Conservation (phyloP, 2,797 vertebrate genomes). For the Cheirogaleus major region DNA sequence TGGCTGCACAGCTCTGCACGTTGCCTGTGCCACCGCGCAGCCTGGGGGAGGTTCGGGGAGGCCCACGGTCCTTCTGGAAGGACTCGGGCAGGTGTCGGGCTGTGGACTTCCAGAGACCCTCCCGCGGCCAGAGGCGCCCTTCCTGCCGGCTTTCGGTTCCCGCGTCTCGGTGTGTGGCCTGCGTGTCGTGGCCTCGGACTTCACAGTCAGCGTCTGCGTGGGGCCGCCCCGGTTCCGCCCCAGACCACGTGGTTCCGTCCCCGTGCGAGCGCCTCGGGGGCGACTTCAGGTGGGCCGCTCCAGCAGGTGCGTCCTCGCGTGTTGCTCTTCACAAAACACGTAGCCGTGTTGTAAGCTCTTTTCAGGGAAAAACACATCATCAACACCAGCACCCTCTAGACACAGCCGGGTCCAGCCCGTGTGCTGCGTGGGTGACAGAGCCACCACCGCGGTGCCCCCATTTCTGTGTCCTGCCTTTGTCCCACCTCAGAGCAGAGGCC, state of each 20-base stretch:
- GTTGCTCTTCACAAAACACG: not conserved
- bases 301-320: not conserved
- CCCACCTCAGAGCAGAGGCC: no score
- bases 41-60: rapidly evolving
- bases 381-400: no score
- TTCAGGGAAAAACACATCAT: not conserved
- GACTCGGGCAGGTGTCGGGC: not conserved
- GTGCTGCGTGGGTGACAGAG: no score
- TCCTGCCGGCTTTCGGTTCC: not conserved
- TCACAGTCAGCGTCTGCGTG: not conserved
- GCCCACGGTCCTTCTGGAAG: not conserved
- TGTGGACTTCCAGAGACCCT: not conserved
- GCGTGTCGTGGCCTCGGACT: not conserved
- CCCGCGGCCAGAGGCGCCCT: not conserved
- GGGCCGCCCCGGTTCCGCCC: not conserved
- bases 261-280: rapidly evolving
- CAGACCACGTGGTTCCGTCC: not conserved
- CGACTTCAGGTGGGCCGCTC: not conserved
- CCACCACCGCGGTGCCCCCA: no score
- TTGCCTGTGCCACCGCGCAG: rapidly evolving
- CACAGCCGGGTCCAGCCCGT: no score
- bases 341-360: not conserved
- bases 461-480: no score
- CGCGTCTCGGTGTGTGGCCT: not conserved
- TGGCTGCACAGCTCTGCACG: not conserved